Base-by-base conservation (phyloP, 2,888 invertebrate genomes). In the Tenthredo distinguenda region DNA sequence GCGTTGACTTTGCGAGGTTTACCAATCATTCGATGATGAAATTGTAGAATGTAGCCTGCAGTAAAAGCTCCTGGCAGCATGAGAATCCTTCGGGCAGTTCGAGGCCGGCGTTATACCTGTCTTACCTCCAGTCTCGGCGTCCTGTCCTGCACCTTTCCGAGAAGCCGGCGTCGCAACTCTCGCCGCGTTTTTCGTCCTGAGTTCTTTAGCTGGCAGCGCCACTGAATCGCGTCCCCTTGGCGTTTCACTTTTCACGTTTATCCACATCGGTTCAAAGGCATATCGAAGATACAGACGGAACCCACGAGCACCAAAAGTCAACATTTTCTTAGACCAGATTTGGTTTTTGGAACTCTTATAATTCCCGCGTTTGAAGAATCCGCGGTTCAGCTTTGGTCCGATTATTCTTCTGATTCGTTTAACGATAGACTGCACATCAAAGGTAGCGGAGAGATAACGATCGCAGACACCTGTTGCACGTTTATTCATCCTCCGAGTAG, bases 11-110 rank as follows among this genome's bases (percentile, higher is more conserved):
- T 10, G 12, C 40, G 9, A 71, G 47, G 68, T 79, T 85, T 79
- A 68, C 62, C 40, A 84, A 84, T 84, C 84, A 77, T 76, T 62
- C 31, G 65, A 77, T 76, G 77, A 84, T 58, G 84, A n/a, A 84
- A 76, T 76, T 77, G 26, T 26, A 26, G 50, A 77, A 37, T 34
- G 58, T 26, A 15, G 71, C 47, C 2, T n/a, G 79, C 40, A n/a
- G 68, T 31, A 12, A 34, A 82, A n/a, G n/a, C 62, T 31, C 34
- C 37, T 37, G 0, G 83, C n/a, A 74, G 43, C 10, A 50, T n/a
- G 26, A 77, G 77, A 55, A 77, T 77, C 77, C 71, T 58, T 18
- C 68, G 83, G 47, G 68, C 34, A 50, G 65, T 83, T 83, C 71
- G 83, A 83, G 83, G 83, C 47, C 83, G 47, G 47, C 43, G 71